Base-by-base conservation (phyloP, 2,113 vertebrate genomes). In the Pheucticus melanocephalus region DNA sequence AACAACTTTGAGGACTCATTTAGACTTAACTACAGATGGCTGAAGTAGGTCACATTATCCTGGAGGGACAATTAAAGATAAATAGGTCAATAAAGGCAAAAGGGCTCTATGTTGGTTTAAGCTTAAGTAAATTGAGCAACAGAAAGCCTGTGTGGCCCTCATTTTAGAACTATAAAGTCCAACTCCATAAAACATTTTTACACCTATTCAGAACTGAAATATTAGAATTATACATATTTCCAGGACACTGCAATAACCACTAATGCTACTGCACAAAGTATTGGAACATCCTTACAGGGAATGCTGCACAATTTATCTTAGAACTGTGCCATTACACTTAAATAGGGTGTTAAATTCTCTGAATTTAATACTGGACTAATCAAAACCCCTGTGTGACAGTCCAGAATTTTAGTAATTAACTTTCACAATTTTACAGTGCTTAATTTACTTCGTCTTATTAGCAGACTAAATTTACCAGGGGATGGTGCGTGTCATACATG, bases 81-180 rank as follows among this genome's bases (percentile, higher is more conserved):
- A 97, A 96, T 79, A 89, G 86, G 89, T 95, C 95, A 95, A 77
- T 51, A 94, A 91, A 94, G 77, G 83, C 86, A 89, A 68, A 87
- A 86, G 27, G 23, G 22, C 44, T 93, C 60, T 40, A 35, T 4
- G 1, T 10, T 4, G 4, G 17, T 91, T 56, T 86, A 78, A 84
- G 39, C 21, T 91, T 25, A 70, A 81, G 27, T 89, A 95, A 92
- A 88, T 1, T 6, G 10, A 86, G 21, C 73, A 92, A 70, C 30
- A 88, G 57, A 88, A 82, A 57, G 25, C 8, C 51, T 68, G 37
- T 2, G 3, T 0, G 0, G 68, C 56, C 30, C 40, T 84, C 4
- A 10, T 79, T 63, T 71, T 48, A 66, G 54, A 53, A 19, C 22
- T 76, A 27, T 31, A 24, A 45, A 82, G 24, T 42, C 18, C 11